Evolutionary conservation across 1,140 invertebrate genomes (phyloP).

Genomic region (Zaprionus ornatus): DNA sequence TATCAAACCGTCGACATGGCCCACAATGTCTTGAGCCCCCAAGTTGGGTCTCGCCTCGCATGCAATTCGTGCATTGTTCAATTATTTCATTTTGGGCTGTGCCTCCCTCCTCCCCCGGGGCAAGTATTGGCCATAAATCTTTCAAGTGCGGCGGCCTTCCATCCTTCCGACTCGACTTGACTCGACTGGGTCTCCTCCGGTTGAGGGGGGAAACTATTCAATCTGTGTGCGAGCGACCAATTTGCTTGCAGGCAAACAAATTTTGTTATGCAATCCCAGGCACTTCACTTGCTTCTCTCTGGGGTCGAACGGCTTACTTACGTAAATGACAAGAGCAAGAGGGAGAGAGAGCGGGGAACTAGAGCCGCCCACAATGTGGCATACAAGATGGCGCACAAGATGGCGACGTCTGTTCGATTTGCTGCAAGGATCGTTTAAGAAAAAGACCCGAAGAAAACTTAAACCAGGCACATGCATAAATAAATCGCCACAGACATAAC

Average conservation of each 20-base stretch:
- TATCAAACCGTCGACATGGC: constrained; percentile 18
- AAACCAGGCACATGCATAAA: constrained; percentile 38
- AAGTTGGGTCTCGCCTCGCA: background rate
- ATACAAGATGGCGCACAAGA: constrained; percentile 30
- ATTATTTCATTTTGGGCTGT: constrained; percentile 34
- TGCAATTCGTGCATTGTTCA: constrained; percentile 29
- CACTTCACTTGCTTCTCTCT: constrained; percentile 27
- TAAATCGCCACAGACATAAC: constrained; percentile 36
- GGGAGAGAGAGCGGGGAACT: background rate
- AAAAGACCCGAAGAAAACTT: constrained; percentile 16
- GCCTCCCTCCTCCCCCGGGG: background rate
- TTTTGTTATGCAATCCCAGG: constrained; percentile 44
- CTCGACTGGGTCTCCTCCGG: background rate
- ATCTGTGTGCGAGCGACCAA: constrained; percentile 28
- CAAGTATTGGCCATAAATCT: constrained; percentile 38
- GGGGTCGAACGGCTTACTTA: constrained; percentile 15
- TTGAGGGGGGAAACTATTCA: constrained; percentile 8
- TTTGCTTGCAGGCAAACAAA: constrained; percentile 40
- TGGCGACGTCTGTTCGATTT: constrained; percentile 40
- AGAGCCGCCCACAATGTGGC: constrained; percentile 19
- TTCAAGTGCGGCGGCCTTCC: constrained; percentile 8
- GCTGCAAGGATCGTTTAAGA: constrained; percentile 40
- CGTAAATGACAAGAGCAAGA: constrained; percentile 18
- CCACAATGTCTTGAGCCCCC: background rate
- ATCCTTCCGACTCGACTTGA: background rate